A percentile compares a stretch with the other conserved stretches of the same genome.
phyloP scores from a whole-genome alignment of 2,888 invertebrate genomes.

The Thereva unica region DNA sequence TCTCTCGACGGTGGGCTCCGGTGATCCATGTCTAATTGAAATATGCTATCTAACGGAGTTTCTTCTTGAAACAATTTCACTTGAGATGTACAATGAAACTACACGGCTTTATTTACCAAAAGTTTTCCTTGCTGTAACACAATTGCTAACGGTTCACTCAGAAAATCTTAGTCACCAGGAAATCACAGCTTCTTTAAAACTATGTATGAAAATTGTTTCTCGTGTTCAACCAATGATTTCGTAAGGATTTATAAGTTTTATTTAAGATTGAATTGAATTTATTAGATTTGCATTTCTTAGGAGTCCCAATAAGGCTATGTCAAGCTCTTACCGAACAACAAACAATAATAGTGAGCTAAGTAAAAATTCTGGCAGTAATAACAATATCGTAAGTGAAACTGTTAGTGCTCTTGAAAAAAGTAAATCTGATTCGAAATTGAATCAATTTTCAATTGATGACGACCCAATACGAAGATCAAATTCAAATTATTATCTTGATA shows the following conservation, averaged over 20 bases:
- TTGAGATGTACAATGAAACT: constrained; percentile 77
- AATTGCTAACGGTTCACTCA: constrained; percentile 64
- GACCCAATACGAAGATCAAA: constrained; percentile 61
- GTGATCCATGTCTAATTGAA: constrained; percentile 68
- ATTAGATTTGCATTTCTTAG: constrained; percentile 43
- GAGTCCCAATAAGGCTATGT: constrained; percentile 53
- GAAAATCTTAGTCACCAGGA: constrained; percentile 60
- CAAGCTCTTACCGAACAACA: constrained; percentile 35
- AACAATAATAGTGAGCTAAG: constrained; percentile 4
- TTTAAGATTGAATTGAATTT: neutral
- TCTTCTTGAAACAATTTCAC: constrained; percentile 72
- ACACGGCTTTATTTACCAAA: constrained; percentile 78
- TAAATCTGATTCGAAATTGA: constrained; percentile 68
- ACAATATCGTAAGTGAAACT: constrained; percentile 42
- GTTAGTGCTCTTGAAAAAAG: constrained; percentile 63
- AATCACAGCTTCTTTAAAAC: constrained; percentile 66
- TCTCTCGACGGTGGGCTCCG: constrained; percentile 63
- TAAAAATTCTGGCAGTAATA: constrained; percentile 17
- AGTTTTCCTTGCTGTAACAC: constrained; percentile 70
- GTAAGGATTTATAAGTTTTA: constrained; percentile 45
- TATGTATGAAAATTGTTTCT: constrained; percentile 74
- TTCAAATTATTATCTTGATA: constrained; percentile 62
- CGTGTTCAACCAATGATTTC: constrained; percentile 72
- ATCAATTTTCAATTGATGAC: constrained; percentile 53
- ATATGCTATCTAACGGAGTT: constrained; percentile 75